Conservation (phyloP, 2,888 invertebrate genomes). For the Zygothrica quintamaculata region DNA sequence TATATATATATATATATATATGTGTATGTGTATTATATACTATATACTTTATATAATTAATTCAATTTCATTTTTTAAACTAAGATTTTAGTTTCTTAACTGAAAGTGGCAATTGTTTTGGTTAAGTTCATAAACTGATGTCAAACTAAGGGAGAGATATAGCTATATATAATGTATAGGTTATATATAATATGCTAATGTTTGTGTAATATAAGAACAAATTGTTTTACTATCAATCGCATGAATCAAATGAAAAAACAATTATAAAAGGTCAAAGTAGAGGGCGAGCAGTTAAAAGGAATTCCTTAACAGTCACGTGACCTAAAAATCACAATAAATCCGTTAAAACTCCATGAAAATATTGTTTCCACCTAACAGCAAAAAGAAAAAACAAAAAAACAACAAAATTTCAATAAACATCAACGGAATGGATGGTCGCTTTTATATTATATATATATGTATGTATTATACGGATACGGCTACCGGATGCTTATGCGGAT, state of each 20-base stretch:
- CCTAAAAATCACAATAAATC: constrained; percentile 76
- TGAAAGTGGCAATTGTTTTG: too few species aligned
- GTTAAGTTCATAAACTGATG: too few species aligned
- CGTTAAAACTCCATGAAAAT: constrained; percentile 63
- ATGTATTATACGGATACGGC: constrained; percentile 8
- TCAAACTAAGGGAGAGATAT: too few species aligned
- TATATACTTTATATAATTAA: too few species aligned
- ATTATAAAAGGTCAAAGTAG: constrained; percentile 41
- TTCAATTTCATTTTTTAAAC: too few species aligned
- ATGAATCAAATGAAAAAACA: constrained; percentile 65
- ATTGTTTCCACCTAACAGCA: constrained; percentile 27
- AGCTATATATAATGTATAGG: not conserved
- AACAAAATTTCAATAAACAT: constrained; percentile 71
- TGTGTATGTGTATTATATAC: not conserved
- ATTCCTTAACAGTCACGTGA: constrained; percentile 70
- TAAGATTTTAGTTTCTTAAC: too few species aligned
- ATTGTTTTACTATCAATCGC: constrained; percentile 40
- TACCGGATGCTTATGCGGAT: not conserved
- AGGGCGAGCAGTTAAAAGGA: constrained; percentile 11
- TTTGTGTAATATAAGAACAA: constrained; percentile 38
- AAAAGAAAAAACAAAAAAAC: too few species aligned
- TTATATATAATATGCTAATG: constrained; percentile 33
- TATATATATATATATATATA: not conserved
- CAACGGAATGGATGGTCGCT: constrained; percentile 17
- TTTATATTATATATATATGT: constrained; percentile 5